phyloP scores from a whole-genome alignment of 2,113 vertebrate genomes.

The Microcebus ravelobensis region DNA sequence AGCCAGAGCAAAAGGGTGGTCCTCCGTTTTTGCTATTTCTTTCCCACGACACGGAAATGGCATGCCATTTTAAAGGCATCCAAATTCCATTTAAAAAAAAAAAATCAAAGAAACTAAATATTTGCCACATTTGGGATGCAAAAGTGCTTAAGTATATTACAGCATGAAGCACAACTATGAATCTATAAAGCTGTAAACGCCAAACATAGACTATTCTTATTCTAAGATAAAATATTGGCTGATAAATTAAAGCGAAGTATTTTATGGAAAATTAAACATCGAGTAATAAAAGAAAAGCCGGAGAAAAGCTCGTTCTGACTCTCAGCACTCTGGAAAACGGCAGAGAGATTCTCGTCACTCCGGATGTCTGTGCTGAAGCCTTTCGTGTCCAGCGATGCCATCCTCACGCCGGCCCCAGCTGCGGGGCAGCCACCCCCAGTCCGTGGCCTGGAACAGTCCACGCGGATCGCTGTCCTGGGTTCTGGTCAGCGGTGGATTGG shows the following conservation, averaged over 20 bases:
- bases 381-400: fast-evolving
- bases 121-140: not conserved
- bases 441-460: fast-evolving
- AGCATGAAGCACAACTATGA: not conserved
- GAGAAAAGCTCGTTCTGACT: not conserved
- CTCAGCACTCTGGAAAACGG: not conserved
- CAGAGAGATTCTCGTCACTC: not conserved
- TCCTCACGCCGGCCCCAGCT: not conserved
- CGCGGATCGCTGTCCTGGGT: fast-evolving
- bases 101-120: not conserved
- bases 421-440: fast-evolving
- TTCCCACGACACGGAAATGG: fast-evolving
- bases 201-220: not conserved
- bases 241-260: not conserved
- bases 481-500: not conserved
- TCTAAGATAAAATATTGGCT: not conserved
- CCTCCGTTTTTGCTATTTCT: not conserved
- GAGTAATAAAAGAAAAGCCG: not conserved
- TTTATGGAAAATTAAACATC: too few relatives aligned
- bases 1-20: too few relatives aligned
- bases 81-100: not conserved
- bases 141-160: not conserved
- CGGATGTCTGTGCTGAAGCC: fast-evolving
- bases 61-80: not conserved
- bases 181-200: too few relatives aligned